phyloP scores from a whole-genome alignment of 2,113 vertebrate genomes.

The Pelmatolapia mariae region DNA sequence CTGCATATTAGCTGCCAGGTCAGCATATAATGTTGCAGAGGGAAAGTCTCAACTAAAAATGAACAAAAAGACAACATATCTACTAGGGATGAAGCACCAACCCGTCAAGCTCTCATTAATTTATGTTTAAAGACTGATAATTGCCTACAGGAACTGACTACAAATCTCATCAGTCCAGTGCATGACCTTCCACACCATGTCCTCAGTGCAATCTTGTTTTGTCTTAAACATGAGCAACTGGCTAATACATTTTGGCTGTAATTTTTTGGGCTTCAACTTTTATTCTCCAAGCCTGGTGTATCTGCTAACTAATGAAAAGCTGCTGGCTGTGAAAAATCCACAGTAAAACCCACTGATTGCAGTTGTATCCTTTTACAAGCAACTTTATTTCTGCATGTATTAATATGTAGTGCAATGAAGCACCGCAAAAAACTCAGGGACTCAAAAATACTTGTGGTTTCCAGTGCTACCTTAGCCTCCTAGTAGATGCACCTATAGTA shows the following conservation, averaged over 20 bases:
- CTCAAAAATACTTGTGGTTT: neutral
- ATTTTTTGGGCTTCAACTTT: neutral
- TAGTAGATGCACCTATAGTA: neutral
- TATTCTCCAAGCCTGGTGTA: neutral
- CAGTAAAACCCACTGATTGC: neutral
- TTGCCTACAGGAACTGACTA: neutral
- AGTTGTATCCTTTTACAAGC: fast-evolving
- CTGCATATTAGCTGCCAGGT: neutral
- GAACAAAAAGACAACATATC: neutral
- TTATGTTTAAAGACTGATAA: neutral
- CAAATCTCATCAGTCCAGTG: neutral
- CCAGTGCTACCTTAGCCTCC: neutral
- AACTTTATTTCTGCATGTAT: neutral
- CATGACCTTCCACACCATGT: neutral
- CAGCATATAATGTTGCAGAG: neutral
- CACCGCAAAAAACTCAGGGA: neutral
- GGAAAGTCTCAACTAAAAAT: neutral
- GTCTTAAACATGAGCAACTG: neutral
- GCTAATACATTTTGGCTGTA: neutral
- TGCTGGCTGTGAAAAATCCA: neutral
- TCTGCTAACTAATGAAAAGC: neutral
- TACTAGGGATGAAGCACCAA: fast-evolving
- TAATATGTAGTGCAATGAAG: neutral
- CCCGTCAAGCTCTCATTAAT: neutral
- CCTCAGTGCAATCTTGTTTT: neutral